Percentiles rank a stretch among this genome's conserved stretches.
phyloP scores from a whole-genome alignment of 2,113 vertebrate species.

The Plectropomus leopardus region DNA sequence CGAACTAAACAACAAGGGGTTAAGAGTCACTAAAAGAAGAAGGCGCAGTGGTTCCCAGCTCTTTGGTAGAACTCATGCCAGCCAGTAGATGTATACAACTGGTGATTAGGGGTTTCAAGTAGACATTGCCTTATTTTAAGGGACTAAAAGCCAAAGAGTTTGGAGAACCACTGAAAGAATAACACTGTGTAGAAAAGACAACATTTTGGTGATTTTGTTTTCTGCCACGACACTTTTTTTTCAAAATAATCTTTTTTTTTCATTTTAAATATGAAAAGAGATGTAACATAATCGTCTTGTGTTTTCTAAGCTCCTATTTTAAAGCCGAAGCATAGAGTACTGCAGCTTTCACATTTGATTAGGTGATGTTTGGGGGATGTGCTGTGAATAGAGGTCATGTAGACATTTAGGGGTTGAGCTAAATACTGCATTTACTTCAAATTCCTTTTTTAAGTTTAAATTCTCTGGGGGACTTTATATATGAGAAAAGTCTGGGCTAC shows the following conservation, averaged over 20 bases:
- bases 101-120: not conserved
- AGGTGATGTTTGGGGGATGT: not conserved
- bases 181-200: not conserved
- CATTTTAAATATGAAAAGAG: not conserved
- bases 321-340: slow-evolving; percentile 28
- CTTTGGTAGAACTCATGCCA: slow-evolving; percentile 16
- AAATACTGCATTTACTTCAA: not conserved
- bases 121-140: not conserved
- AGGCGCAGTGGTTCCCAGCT: slow-evolving; percentile 7
- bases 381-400: not conserved
- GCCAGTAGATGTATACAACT: not conserved
- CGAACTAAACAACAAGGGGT: not conserved
- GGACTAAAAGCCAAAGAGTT: not conserved
- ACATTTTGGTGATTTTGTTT: not conserved
- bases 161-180: slow-evolving; percentile 15
- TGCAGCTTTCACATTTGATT: slow-evolving; percentile 12
- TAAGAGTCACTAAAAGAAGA: not conserved
- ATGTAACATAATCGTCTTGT: not conserved
- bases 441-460: not conserved
- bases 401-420: not conserved
- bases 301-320: slow-evolving; percentile 3
- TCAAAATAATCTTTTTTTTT: too few relatives aligned
- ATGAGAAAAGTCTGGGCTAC: too few relatives aligned
- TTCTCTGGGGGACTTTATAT: not conserved
- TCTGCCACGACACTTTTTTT: too few relatives aligned